A percentile compares a stretch with the other conserved stretches of the same genome.
Evolutionary conservation across 2,797 vertebrate genomes (phyloP).

Genomic region (Bufotes viridis): DNA sequence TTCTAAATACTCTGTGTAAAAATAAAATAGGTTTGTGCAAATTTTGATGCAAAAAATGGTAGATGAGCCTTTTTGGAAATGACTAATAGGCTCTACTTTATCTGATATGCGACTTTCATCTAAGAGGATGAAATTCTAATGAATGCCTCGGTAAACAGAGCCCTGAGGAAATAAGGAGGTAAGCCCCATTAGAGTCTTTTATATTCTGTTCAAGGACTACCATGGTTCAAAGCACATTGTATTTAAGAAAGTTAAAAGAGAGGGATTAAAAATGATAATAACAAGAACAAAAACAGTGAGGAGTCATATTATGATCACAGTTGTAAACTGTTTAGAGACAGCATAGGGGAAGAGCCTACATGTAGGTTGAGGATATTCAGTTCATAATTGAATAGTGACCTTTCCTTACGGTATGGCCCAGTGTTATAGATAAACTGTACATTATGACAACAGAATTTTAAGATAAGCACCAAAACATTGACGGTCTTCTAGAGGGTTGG

Average conservation of each 20-base stretch:
- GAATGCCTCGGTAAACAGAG: constrained; percentile 17
- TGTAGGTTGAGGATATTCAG: neutral
- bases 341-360: neutral
- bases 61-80: neutral
- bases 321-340: neutral
- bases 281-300: neutral
- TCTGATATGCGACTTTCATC: constrained; percentile 10
- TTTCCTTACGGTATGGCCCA: neutral
- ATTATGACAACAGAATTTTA: too few species aligned
- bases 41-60: neutral
- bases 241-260: neutral
- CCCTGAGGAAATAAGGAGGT: neutral
- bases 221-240: constrained; percentile 3
- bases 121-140: constrained; percentile 12
- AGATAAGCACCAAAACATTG: too few species aligned
- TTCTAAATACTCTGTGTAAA: neutral
- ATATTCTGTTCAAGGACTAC: constrained; percentile 10
- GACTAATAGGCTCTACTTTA: neutral
- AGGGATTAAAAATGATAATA: neutral
- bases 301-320: neutral
- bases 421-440: neutral
- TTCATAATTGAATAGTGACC: neutral
- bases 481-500: neutral
- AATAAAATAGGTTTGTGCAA: neutral
- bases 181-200: constrained; percentile 7